Evolutionary conservation across 1,140 invertebrate genomes (phyloP).

Genomic region (Magallana angulata): DNA sequence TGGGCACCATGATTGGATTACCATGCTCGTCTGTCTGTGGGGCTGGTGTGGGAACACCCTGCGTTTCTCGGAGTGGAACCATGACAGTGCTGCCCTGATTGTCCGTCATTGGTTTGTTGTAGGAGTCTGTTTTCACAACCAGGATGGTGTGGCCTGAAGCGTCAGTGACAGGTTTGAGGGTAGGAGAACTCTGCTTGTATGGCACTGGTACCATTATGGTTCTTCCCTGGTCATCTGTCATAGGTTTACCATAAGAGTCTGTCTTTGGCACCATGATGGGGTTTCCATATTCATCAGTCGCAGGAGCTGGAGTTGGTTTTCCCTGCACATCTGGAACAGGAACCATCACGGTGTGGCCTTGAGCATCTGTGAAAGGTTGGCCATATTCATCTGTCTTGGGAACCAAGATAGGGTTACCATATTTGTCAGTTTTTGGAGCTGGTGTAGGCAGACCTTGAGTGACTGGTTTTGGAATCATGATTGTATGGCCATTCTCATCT

Average conservation of each 20-base stretch:
- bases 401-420: conserved; percentile 27
- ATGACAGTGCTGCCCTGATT: not conserved
- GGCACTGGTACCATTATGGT: not conserved
- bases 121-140: not conserved
- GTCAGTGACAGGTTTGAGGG: not conserved
- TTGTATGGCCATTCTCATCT: conserved; percentile 23
- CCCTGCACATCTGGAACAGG: conserved; percentile 1
- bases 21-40: conserved; percentile 42
- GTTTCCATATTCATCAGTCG: conserved; percentile 44
- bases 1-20: conserved; percentile 36
- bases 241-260: conserved; percentile 24
- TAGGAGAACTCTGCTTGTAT: not conserved
- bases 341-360: conserved; percentile 1
- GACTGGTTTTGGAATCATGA: conserved; percentile 16
- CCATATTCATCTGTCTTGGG: conserved; percentile 29
- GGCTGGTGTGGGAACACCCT: conserved; percentile 37
- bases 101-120: conserved; percentile 37
- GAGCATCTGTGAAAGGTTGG: conserved; percentile 22
- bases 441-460: conserved; percentile 18
- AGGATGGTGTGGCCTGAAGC: not conserved
- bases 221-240: not conserved
- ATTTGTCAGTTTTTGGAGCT: conserved; percentile 25
- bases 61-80: not conserved
- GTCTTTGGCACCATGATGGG: conserved; percentile 15
- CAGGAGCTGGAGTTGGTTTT: conserved; percentile 44